Evolutionary conservation across 2,113 vertebrate species (phyloP).

Genomic region (Motacilla tschutschensis): DNA sequence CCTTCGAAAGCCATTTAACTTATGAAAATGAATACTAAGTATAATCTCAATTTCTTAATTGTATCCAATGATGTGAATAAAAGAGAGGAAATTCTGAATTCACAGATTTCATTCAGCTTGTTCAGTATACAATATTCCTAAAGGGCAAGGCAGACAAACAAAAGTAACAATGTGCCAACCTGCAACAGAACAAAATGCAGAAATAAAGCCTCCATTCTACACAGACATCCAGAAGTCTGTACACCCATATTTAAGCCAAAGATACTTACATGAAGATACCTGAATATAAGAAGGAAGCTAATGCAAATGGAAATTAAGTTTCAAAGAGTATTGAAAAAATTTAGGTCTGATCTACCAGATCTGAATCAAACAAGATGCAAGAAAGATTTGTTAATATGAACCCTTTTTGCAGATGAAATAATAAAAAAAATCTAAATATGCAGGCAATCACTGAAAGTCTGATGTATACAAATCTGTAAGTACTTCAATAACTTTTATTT

Average conservation of each 20-base stretch:
- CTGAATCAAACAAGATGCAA: not conserved
- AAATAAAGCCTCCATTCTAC: not conserved
- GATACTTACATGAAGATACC: not conserved
- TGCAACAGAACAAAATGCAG: not conserved
- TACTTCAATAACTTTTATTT: not conserved
- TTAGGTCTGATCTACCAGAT: not conserved
- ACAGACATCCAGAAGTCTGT: not conserved
- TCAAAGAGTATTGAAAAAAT: not conserved
- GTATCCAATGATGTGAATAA: not conserved
- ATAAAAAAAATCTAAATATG: not conserved
- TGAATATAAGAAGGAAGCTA: not conserved
- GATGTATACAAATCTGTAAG: not conserved
- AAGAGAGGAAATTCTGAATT: not conserved
- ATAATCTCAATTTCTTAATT: not conserved
- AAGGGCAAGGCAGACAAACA: not conserved
- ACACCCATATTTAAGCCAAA: not conserved
- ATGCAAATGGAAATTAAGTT: not conserved
- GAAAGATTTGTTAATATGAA: not conserved
- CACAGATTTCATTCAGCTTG: not conserved
- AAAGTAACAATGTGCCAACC: rapidly evolving
- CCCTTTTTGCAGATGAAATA: not conserved
- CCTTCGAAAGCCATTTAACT: not conserved
- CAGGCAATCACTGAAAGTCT: not conserved
- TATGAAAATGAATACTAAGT: not conserved
- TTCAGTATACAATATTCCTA: not conserved